Conservation (phyloP, 2,888 invertebrate genomes). For the Boloria euphrosyne region DNA sequence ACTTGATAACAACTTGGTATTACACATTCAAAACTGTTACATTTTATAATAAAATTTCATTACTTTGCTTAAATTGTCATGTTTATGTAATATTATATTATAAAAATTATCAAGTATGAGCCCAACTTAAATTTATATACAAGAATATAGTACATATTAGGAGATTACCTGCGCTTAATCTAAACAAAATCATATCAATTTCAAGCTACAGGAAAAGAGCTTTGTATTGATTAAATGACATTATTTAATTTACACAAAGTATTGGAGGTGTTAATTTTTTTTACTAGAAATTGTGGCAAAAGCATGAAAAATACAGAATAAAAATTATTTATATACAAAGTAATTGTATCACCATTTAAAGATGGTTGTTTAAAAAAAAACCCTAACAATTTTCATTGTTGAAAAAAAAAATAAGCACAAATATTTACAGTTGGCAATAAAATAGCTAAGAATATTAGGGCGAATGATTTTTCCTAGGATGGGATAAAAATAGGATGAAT, state of each 20-base stretch:
- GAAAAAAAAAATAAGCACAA: conserved; percentile 15
- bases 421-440: conserved; percentile 28
- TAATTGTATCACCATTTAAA: background rate
- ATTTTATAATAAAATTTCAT: background rate
- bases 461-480: conserved; percentile 5
- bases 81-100: conserved; percentile 1
- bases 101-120: conserved; percentile 24
- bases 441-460: conserved; percentile 24
- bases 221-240: conserved; percentile 25
- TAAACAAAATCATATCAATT: conserved; percentile 26
- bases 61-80: background rate
- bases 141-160: conserved; percentile 69
- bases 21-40: conserved; percentile 1
- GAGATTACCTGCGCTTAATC: conserved; percentile 41
- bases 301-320: background rate
- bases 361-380: background rate
- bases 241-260: conserved; percentile 26
- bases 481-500: background rate
- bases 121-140: conserved; percentile 57
- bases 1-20: conserved; percentile 7
- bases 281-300: conserved; percentile 24
- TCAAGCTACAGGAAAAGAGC: conserved; percentile 21
- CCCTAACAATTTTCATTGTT: background rate
- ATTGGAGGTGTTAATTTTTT: conserved; percentile 2
- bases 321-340: background rate